Evolutionary conservation across 37 sponge, comb jelly and placozoan species (phyloP).

Genomic region (Hexactinellida sp.): DNA sequence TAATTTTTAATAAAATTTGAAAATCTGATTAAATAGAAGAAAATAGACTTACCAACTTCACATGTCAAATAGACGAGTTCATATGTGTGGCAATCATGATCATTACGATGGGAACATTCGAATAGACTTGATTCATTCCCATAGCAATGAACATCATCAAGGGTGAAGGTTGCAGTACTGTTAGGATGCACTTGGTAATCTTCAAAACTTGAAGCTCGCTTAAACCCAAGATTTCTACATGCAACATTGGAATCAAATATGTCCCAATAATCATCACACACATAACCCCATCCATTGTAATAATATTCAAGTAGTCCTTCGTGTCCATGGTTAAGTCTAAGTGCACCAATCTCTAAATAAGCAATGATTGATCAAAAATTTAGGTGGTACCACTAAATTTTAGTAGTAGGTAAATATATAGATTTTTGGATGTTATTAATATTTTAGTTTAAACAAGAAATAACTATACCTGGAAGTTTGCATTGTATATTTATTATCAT

Average conservation of each 20-base stretch:
- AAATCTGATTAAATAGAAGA: too few species aligned
- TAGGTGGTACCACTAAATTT: too few species aligned
- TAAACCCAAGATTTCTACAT: neutral
- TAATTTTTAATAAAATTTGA: neutral
- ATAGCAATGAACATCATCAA: neutral
- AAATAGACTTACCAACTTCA: neutral
- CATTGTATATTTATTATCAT: neutral
- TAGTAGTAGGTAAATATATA: too few species aligned
- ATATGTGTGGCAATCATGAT: neutral
- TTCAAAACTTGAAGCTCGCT: neutral
- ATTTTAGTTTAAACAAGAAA: too few species aligned
- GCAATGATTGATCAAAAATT: too few species aligned
- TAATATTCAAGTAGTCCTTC: neutral
- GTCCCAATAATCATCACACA: slow-evolving; percentile 1
- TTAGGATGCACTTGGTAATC: neutral
- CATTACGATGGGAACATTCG: neutral
- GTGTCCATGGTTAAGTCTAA: neutral
- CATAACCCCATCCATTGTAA: neutral
- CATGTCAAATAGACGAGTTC: neutral
- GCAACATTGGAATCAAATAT: neutral
- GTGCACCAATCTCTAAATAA: neutral
- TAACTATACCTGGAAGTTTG: slow-evolving; percentile 6
- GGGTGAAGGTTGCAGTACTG: neutral
- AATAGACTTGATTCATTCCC: neutral
- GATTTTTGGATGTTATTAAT: too few species aligned